Percentiles rank a stretch among this genome's conserved stretches.
These are phyloP conservation scores for Ganaspis brasiliensis DNA, from an alignment of 2,888 invertebrate genomes.

Conservation along the genomic window DNA sequence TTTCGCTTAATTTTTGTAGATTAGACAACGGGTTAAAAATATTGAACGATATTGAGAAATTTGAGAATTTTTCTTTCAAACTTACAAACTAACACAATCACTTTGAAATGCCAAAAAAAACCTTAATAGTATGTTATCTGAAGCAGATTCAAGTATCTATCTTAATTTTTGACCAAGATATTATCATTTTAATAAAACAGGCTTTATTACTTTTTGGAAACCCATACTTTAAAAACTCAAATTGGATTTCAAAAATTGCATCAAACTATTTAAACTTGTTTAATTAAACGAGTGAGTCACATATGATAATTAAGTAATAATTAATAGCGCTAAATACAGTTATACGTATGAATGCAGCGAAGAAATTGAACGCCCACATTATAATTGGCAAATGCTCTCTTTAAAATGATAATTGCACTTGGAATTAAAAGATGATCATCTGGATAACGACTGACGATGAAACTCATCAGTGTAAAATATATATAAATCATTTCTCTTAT, in stretches of 20 bases:
- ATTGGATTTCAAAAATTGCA: background rate
- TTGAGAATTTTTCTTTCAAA: too few relatives aligned
- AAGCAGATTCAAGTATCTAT: too few relatives aligned
- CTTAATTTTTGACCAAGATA: too few relatives aligned
- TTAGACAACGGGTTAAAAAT: too few relatives aligned
- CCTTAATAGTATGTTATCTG: too few relatives aligned
- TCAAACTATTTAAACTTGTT: constrained; percentile 17
- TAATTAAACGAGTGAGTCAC: constrained; percentile 25
- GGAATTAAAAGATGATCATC: constrained; percentile 33
- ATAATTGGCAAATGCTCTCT: constrained; percentile 29
- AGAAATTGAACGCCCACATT: constrained; percentile 26
- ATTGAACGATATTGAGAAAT: too few relatives aligned
- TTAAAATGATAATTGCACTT: constrained; percentile 37
- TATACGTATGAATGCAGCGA: constrained; percentile 17
- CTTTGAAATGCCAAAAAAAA: too few relatives aligned
- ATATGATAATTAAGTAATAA: constrained; percentile 22
- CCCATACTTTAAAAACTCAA: too few relatives aligned
- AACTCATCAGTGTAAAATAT: constrained; percentile 16
- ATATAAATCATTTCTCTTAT: constrained; percentile 18
- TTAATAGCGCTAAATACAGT: constrained; percentile 21
- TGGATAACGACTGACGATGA: constrained; percentile 29
- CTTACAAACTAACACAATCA: too few relatives aligned
- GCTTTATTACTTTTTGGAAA: too few relatives aligned
- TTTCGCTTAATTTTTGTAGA: too few relatives aligned
- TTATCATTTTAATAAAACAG: too few relatives aligned